Percentiles rank a stretch among this genome's conserved stretches.
phyloP scores from a whole-genome alignment of 2,888 invertebrate genomes.

The Caradrina clavipalpis region DNA sequence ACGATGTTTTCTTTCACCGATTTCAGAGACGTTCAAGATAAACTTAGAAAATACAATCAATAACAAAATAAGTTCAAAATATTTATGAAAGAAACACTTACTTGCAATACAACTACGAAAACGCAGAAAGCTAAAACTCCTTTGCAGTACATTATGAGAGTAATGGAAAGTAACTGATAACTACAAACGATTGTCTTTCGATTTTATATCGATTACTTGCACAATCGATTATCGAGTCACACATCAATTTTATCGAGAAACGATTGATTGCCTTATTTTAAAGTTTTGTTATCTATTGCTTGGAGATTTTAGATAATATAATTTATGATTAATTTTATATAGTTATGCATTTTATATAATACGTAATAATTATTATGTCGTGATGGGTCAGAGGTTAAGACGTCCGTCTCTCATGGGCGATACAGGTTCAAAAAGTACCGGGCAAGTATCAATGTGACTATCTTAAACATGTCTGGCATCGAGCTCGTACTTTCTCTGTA shows the following conservation, averaged over 20 bases:
- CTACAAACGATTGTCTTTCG: background rate
- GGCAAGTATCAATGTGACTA: too few relatives aligned
- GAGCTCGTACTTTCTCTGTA: too few relatives aligned
- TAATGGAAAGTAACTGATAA: slow-evolving; percentile 41
- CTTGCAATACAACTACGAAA: slow-evolving; percentile 64
- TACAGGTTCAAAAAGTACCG: too few relatives aligned
- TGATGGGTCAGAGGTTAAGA: too few relatives aligned
- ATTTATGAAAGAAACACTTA: slow-evolving; percentile 59
- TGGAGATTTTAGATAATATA: background rate
- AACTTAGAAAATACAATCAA: too few relatives aligned
- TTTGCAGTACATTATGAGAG: slow-evolving; percentile 65
- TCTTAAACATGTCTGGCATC: too few relatives aligned
- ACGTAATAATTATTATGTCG: background rate
- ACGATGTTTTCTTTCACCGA: too few relatives aligned
- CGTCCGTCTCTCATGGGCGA: too few relatives aligned
- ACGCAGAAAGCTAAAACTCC: slow-evolving; percentile 62
- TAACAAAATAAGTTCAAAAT: background rate
- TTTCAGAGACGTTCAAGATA: too few relatives aligned
- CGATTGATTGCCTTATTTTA: slow-evolving; percentile 15
- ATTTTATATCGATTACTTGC: slow-evolving; percentile 54
- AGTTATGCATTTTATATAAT: too few relatives aligned
- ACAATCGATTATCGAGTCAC: slow-evolving; percentile 37
- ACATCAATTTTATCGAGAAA: slow-evolving; percentile 22
- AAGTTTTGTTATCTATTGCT: slow-evolving; percentile 29
- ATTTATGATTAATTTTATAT: too few relatives aligned